phyloP scores from a whole-genome alignment of 2,888 invertebrate genomes.

The Frankliniella fusca region DNA sequence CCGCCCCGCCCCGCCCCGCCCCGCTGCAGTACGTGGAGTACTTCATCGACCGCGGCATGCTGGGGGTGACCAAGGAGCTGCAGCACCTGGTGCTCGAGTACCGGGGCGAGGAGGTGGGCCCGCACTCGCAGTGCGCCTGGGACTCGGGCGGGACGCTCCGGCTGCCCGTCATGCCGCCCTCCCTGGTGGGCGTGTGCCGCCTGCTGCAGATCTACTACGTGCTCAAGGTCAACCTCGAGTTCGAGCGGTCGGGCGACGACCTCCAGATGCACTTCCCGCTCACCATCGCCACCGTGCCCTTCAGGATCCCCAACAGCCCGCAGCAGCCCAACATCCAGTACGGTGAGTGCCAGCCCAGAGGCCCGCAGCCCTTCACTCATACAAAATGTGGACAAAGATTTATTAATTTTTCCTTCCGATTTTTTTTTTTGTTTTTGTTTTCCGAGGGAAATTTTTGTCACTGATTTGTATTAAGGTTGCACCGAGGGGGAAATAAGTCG shows the following conservation, averaged over 20 bases:
- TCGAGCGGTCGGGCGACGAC: slow-evolving; percentile 65
- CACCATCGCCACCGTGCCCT: slow-evolving; percentile 70
- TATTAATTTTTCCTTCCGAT: no score
- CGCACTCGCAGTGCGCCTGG: slow-evolving; percentile 61
- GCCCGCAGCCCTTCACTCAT: no score
- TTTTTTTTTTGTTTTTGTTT: background rate
- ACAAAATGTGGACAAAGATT: no score
- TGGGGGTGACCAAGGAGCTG: slow-evolving; percentile 65
- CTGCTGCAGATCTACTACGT: slow-evolving; percentile 69
- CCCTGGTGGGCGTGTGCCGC: slow-evolving; percentile 66
- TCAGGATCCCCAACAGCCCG: slow-evolving; percentile 61
- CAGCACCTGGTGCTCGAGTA: slow-evolving; percentile 68
- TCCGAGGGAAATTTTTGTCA: no score
- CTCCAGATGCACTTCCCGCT: slow-evolving; percentile 70
- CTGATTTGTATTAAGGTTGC: no score
- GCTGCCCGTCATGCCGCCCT: slow-evolving; percentile 70
- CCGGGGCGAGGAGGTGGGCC: slow-evolving; percentile 59
- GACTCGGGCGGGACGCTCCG: slow-evolving; percentile 62
- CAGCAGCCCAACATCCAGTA: slow-evolving; percentile 59
- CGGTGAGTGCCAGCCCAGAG: no score
- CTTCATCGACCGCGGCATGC: slow-evolving; percentile 68
- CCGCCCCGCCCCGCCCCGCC: background rate
- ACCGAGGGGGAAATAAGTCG: no score
- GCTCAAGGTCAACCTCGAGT: slow-evolving; percentile 64
- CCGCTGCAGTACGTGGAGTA: slow-evolving; percentile 64